A percentile compares a stretch with the other conserved stretches of the same genome.
These are phyloP conservation scores for Catocala fraxini DNA, from an alignment of 2,888 invertebrate species.

Conservation along the genomic window DNA sequence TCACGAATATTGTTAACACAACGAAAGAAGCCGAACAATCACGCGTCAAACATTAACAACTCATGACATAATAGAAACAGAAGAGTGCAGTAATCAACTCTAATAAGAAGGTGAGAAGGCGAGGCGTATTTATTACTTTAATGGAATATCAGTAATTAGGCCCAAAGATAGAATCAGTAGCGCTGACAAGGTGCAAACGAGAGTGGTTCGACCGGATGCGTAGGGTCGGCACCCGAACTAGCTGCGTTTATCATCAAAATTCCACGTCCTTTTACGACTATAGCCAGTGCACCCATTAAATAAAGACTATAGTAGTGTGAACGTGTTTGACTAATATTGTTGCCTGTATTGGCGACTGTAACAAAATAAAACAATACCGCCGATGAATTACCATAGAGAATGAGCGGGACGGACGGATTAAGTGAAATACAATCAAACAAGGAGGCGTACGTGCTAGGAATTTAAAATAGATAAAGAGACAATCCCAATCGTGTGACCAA, in stretches of 20 bases:
- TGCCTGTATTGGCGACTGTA: conserved; percentile 56
- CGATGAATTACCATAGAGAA: conserved; percentile 84
- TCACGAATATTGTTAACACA: conserved; percentile 69
- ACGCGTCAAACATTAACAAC: conserved; percentile 77
- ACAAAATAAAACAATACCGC: conserved; percentile 82
- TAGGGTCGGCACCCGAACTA: conserved; percentile 59
- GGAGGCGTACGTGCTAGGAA: conserved; percentile 72
- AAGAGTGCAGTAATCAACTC: conserved; percentile 80
- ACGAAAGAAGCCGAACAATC: conserved; percentile 68
- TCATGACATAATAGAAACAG: conserved; percentile 80
- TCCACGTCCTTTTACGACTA: conserved; percentile 44
- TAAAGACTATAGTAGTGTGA: conserved; percentile 56
- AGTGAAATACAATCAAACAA: conserved; percentile 84
- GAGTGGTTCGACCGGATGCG: conserved; percentile 81
- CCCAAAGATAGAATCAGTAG: conserved; percentile 82
- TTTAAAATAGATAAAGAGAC: conserved; percentile 66
- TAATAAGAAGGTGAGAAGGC: conserved; percentile 83
- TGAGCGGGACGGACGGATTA: conserved; percentile 83
- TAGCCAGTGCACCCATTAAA: conserved; percentile 51
- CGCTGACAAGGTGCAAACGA: conserved; percentile 87
- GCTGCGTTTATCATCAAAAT: conserved; percentile 49
- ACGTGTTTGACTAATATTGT: conserved; percentile 44
- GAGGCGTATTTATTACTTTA: conserved; percentile 83
- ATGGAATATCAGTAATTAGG: conserved; percentile 87
- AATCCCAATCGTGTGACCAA: conserved; percentile 58